Evolutionary conservation across 2,113 vertebrate genomes (phyloP).

Genomic region (Centropristis striata): DNA sequence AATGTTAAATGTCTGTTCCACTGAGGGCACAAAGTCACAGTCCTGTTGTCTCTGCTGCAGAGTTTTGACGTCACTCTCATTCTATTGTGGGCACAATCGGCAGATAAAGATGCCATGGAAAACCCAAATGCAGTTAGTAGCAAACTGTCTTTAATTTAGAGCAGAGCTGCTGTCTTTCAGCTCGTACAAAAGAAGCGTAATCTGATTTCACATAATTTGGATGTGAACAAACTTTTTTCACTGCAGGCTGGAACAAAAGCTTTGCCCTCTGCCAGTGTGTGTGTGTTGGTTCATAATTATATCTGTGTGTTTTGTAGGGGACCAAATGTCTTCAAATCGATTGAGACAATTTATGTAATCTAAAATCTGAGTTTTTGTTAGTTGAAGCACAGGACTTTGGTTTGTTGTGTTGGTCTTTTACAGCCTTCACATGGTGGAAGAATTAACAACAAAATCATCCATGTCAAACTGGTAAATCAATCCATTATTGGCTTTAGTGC

Average conservation of each 20-base stretch:
- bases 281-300: conserved; percentile 5
- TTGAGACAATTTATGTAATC: background rate
- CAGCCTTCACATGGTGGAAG: background rate
- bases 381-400: background rate
- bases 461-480: background rate
- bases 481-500: background rate
- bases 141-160: conserved; percentile 57
- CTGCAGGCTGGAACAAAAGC: conserved; percentile 55
- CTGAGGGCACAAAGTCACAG: conserved; percentile 7
- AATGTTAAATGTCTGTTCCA: background rate
- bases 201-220: conserved; percentile 58
- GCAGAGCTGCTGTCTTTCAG: conserved; percentile 52
- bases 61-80: conserved; percentile 15
- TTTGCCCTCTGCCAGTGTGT: conserved; percentile 12
- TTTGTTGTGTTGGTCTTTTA: background rate
- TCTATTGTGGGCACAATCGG: conserved; percentile 35
- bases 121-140: conserved; percentile 39
- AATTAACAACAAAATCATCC: background rate
- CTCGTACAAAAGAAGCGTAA: conserved; percentile 51
- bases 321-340: conserved; percentile 9
- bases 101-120: conserved; percentile 51
- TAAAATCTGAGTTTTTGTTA: background rate
- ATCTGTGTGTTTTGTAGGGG: background rate
- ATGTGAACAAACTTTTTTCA: conserved; percentile 58
- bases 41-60: conserved; percentile 1